Percentiles rank a stretch among this genome's conserved stretches.
phyloP scores from a whole-genome alignment of 2,797 vertebrate species.

The Petrocephalus schoutedeni region DNA sequence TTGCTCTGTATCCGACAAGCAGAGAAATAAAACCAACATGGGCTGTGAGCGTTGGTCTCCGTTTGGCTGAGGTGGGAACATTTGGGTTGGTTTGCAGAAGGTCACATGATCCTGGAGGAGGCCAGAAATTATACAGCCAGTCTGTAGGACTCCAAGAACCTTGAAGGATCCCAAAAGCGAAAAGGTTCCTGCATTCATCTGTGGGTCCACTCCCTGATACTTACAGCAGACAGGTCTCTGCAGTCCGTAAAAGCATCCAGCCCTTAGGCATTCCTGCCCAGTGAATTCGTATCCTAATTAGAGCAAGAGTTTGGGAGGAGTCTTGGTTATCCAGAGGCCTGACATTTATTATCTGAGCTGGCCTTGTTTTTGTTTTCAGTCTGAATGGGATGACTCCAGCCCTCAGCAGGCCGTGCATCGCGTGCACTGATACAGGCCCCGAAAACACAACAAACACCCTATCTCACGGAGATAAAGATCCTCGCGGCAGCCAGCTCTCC shows the following conservation, averaged over 20 bases:
- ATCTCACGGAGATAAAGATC: constrained; percentile 49
- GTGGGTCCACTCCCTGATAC: background rate
- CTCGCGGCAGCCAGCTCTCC: constrained; percentile 40
- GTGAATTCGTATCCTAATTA: background rate
- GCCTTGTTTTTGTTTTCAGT: background rate
- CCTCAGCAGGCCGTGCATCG: constrained; percentile 20
- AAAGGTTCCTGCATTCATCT: background rate
- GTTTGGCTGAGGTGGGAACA: too few relatives aligned
- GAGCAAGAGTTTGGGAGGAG: background rate
- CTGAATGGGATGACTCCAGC: background rate
- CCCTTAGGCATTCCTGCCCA: background rate
- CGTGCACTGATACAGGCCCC: constrained; percentile 47
- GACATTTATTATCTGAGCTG: background rate
- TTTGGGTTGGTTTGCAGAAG: background rate
- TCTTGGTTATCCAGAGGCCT: background rate
- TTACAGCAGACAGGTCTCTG: background rate
- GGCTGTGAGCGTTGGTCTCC: too few relatives aligned
- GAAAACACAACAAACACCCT: constrained; percentile 44
- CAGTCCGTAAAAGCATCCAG: background rate
- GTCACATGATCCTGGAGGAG: background rate
- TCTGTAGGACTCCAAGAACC: background rate
- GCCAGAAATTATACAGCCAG: background rate
- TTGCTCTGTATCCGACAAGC: background rate
- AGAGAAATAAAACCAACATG: background rate
- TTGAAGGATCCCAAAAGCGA: background rate